These are phyloP conservation scores for Heliothis peltigera DNA, from an alignment of 2,888 invertebrate species.

Conservation along the genomic window DNA sequence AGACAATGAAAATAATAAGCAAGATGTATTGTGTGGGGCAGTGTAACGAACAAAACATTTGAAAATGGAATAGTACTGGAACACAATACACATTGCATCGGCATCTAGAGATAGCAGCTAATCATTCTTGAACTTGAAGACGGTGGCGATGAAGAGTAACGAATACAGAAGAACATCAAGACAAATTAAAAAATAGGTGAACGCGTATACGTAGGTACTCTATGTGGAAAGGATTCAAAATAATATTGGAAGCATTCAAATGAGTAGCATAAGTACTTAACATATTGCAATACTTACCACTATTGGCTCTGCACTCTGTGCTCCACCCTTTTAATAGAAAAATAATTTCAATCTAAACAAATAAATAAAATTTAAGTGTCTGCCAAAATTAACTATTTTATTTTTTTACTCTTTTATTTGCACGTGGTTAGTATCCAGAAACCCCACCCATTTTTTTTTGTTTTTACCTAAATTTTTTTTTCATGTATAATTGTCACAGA, in stretches of 20 bases:
- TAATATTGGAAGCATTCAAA: slow-evolving; percentile 67
- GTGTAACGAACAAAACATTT: slow-evolving; percentile 61
- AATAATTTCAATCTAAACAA: slow-evolving; percentile 63
- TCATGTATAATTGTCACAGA: no score
- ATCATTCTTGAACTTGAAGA: slow-evolving; percentile 65
- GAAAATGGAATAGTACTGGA: slow-evolving; percentile 57
- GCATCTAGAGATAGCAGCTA: slow-evolving; percentile 90
- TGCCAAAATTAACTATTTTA: not conserved
- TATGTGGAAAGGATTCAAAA: slow-evolving; percentile 59
- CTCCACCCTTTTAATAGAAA: slow-evolving; percentile 92
- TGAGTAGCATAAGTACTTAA: slow-evolving; percentile 65
- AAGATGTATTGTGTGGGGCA: slow-evolving; percentile 72
- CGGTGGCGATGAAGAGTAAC: slow-evolving; percentile 59
- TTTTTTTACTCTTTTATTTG: not conserved
- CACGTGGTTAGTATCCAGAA: no score
- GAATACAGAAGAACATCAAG: slow-evolving; percentile 61
- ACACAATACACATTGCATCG: slow-evolving; percentile 79
- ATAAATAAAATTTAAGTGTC: slow-evolving; percentile 23
- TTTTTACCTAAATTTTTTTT: not conserved
- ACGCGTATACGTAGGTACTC: slow-evolving; percentile 60
- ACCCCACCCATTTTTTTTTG: no score
- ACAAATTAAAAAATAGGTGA: slow-evolving; percentile 65
- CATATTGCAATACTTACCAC: slow-evolving; percentile 94
- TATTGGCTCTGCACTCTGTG: slow-evolving; percentile 97
- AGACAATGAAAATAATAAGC: slow-evolving; percentile 63